These are phyloP conservation scores for Cacoxenus indagator DNA, from an alignment of 2,888 invertebrate species.

Conservation along the genomic window DNA sequence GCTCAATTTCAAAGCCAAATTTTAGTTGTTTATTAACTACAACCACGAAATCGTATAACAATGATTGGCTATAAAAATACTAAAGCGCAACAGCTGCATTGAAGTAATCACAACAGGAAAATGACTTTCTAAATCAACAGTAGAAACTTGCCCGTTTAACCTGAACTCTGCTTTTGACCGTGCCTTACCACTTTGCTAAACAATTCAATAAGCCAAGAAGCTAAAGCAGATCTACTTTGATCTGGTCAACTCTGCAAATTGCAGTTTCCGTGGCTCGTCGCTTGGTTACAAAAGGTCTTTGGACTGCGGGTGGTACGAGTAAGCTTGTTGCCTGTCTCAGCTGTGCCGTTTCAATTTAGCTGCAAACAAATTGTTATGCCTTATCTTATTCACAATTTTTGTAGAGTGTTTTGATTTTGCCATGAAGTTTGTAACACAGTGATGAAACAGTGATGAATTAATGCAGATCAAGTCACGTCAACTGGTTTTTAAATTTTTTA, in stretches of 20 bases:
- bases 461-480: too few relatives aligned
- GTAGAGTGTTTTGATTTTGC: background rate
- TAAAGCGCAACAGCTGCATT: background rate
- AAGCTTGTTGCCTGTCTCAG: background rate
- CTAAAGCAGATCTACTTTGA: background rate
- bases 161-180: background rate
- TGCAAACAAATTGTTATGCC: constrained; percentile 9
- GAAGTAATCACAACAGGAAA: background rate
- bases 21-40: too few relatives aligned
- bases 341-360: background rate
- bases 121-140: background rate
- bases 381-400: too few relatives aligned
- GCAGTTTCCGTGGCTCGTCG: too few relatives aligned
- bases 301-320: constrained; percentile 7
- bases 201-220: background rate
- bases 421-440: too few relatives aligned
- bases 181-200: background rate
- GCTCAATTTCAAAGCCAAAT: too few relatives aligned
- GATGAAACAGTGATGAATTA: too few relatives aligned
- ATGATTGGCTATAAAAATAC: background rate
- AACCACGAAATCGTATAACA: too few relatives aligned
- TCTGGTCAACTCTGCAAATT: too few relatives aligned
- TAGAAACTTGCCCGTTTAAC: background rate
- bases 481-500: too few relatives aligned
- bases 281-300: constrained; percentile 1